These are phyloP conservation scores for Enoplosus armatus DNA, from an alignment of 2,797 vertebrate genomes.

Conservation along the genomic window DNA sequence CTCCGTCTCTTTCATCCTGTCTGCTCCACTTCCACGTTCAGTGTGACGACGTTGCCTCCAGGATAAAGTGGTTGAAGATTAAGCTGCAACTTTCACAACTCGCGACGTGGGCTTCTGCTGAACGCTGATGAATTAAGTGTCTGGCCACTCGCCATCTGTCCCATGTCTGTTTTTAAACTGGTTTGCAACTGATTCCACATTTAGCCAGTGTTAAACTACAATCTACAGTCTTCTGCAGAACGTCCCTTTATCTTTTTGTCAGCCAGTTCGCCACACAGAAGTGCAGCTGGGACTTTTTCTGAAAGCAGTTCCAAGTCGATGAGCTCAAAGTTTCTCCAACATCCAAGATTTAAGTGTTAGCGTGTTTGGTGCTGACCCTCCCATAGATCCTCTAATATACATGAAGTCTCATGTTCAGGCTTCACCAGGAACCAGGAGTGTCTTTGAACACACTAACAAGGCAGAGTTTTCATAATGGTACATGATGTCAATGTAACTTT, in stretches of 20 bases:
- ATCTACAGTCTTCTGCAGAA: not conserved
- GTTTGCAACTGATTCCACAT: not conserved
- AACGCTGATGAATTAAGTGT: slow-evolving; percentile 50
- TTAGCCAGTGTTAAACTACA: slow-evolving; percentile 18
- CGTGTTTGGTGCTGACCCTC: not conserved
- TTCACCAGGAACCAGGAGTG: not conserved
- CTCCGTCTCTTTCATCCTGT: slow-evolving; percentile 66
- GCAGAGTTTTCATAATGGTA: not conserved
- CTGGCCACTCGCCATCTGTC: slow-evolving; percentile 60
- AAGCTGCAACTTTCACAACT: slow-evolving; percentile 59
- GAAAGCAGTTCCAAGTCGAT: no score
- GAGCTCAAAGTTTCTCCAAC: not conserved
- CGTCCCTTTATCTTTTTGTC: slow-evolving; percentile 7
- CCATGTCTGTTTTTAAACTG: slow-evolving; percentile 28
- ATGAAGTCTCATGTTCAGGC: not conserved
- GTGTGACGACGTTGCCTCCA: slow-evolving; percentile 59
- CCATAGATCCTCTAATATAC: not conserved
- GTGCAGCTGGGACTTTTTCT: not conserved
- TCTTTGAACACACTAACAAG: not conserved
- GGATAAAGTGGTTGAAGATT: slow-evolving; percentile 66
- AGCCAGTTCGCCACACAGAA: not conserved
- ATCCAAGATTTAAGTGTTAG: not conserved
- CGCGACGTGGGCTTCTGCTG: slow-evolving; percentile 45
- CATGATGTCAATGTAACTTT: not conserved
- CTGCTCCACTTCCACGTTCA: slow-evolving; percentile 66